Conservation (phyloP, 1,140 invertebrate species). For the Sesamia nonagrioides region DNA sequence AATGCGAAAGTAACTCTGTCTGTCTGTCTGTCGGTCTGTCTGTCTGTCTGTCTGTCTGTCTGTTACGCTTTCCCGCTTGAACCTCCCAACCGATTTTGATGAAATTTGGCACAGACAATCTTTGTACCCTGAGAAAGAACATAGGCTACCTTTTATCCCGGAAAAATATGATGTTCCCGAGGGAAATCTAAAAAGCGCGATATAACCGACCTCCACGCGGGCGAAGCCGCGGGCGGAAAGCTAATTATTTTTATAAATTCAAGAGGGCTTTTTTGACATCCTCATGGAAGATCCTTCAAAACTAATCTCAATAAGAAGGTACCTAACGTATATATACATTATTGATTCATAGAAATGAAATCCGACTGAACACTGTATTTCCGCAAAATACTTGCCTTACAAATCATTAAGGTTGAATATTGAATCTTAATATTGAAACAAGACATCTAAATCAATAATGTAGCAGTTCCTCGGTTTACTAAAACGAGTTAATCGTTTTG, state of each 20-base stretch:
- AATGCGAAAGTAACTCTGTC: too few species aligned
- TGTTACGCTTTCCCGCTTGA: too few species aligned
- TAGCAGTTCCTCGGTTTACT: background rate
- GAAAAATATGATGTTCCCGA: too few species aligned
- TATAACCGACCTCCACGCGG: too few species aligned
- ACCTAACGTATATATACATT: background rate
- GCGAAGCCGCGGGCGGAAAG: too few species aligned
- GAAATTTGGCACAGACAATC: too few species aligned
- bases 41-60: too few species aligned
- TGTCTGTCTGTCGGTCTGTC: too few species aligned
- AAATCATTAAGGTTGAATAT: background rate
- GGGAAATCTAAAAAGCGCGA: too few species aligned
- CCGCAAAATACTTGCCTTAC: background rate
- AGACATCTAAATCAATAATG: background rate
- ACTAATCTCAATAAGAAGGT: background rate
- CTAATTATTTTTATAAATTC: constrained; percentile 31
- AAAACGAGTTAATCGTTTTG: background rate
- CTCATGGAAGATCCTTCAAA: constrained; percentile 1
- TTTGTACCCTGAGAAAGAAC: too few species aligned
- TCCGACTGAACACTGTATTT: background rate
- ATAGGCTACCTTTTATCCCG: too few species aligned
- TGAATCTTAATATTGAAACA: background rate
- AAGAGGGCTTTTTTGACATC: constrained; percentile 18
- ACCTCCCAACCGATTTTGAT: too few species aligned
- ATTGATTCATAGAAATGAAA: background rate